phyloP scores from a whole-genome alignment of 2,113 vertebrate species.

The Bujurquina vittata region DNA sequence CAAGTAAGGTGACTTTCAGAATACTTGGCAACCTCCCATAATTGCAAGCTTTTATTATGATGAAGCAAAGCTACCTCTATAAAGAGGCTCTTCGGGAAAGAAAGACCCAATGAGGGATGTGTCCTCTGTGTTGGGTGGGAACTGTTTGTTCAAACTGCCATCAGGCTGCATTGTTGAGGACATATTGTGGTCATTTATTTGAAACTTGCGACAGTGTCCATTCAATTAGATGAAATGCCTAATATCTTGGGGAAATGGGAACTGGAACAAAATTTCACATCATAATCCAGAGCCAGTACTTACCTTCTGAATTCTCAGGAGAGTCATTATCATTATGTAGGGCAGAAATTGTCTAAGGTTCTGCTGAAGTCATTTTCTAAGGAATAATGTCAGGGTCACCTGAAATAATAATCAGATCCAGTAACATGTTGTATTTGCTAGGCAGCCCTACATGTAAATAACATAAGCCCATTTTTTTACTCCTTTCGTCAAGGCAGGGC shows the following conservation, averaged over 20 bases:
- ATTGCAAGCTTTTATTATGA: constrained; percentile 75
- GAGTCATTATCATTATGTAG: constrained; percentile 44
- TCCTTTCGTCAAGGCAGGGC: not conserved
- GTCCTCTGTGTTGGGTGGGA: constrained; percentile 54
- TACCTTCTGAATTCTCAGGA: constrained; percentile 46
- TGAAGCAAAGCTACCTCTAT: constrained; percentile 57
- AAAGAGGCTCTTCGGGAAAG: constrained; percentile 54
- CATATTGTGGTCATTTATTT: constrained; percentile 54
- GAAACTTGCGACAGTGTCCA: constrained; percentile 50
- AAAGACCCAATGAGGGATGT: constrained; percentile 53
- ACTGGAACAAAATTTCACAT: constrained; percentile 54
- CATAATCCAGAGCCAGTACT: constrained; percentile 25
- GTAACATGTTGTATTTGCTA: not conserved
- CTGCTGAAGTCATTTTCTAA: constrained; percentile 30
- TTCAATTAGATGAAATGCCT: constrained; percentile 57
- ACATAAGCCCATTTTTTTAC: not conserved
- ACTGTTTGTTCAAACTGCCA: constrained; percentile 60
- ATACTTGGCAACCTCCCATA: constrained; percentile 74
- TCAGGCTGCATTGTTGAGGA: constrained; percentile 53
- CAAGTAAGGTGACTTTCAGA: constrained; percentile 77
- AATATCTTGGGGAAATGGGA: constrained; percentile 38
- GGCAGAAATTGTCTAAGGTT: constrained; percentile 36
- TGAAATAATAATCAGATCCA: not conserved
- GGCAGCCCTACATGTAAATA: too few relatives aligned
- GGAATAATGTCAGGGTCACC: constrained; percentile 35